Base-by-base conservation (phyloP, 2,888 invertebrate genomes). In the Eupithecia abbreviata region DNA sequence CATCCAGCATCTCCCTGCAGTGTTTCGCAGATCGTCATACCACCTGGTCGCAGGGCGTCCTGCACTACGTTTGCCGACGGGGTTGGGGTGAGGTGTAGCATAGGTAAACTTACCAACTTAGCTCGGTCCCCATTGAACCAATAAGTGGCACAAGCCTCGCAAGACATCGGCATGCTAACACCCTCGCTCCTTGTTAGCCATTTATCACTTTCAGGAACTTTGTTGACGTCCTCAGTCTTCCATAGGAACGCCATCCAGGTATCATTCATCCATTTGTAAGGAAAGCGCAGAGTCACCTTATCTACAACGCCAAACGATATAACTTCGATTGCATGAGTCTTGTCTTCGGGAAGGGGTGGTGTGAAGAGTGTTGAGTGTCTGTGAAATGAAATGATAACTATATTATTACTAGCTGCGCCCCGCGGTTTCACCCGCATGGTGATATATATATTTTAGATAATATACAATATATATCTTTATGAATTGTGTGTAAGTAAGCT, bases 261-360 rank as follows among this genome's bases (percentile, higher is more conserved):
- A 49, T 3, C 18, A 10, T 4, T 6, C 7, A 2, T 41, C 96
- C 97, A 97, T 2, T 91, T 91, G 0, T 92, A 84, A 0, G 96
- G 93, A 88, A 97, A 98, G 72, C 95, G 92, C 0, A 98, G 83
- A 74, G 96, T 96, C 30, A 98, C 95, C 91, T 98, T 98, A 78
- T 96, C 95, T 5, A 97, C 96, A 0, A 95, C 95, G 0, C 97
- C 97, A 80, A 97, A 96, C 0, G 96, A 95, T 55, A 97, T 86
- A 41, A 92, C 92, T 87, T 96, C 84, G 71, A 97, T 96, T 2
- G 96, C 94, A 13, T 90, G 89, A 0, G 92, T 80, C 90, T 97
- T 97, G 4, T 87, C 84, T 13, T 85, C 76, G 0, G 96, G 96
- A 47, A 97, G 86, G 3, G 90, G 82, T 0, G 97, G 97, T 5